These are phyloP conservation scores for Strongylocentrotus purpuratus DNA, from an alignment of 35 echinoderm and acorn worm genomes.

Conservation along the genomic window DNA sequence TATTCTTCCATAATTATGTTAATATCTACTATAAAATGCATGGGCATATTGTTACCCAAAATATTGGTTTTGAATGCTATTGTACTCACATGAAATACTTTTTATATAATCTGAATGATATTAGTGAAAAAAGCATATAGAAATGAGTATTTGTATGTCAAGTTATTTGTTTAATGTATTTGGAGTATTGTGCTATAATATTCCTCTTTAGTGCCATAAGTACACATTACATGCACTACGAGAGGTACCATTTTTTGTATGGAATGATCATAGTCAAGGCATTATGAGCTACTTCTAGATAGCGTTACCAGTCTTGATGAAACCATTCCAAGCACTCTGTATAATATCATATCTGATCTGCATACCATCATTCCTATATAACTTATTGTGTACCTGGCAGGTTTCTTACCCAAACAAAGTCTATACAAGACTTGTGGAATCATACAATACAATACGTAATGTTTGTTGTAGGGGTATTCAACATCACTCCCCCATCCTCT, in stretches of 20 bases:
- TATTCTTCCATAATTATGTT: not conserved
- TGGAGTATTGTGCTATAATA: slow-evolving; percentile 3
- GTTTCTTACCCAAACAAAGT: not conserved
- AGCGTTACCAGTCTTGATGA: slow-evolving; percentile 6
- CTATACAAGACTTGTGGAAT: not conserved
- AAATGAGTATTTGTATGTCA: slow-evolving; percentile 18
- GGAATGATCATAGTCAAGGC: not conserved
- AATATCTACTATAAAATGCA: not conserved
- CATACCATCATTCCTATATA: not conserved
- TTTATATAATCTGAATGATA: slow-evolving; percentile 34
- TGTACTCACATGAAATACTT: slow-evolving; percentile 32
- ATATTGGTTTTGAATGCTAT: not conserved
- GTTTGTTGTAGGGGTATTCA: not conserved
- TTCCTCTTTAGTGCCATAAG: not conserved
- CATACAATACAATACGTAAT: not conserved
- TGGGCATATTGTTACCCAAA: slow-evolving; percentile 10
- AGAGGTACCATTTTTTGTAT: not conserved
- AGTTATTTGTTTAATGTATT: slow-evolving; percentile 16
- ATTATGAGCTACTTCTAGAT: not conserved
- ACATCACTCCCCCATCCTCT: not conserved
- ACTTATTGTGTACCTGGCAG: not conserved
- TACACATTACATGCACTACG: not conserved
- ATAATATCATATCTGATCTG: not conserved
- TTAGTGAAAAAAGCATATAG: not conserved
- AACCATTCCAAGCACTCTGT: not conserved